Base-by-base conservation (phyloP, 1,140 invertebrate genomes). In the Drosophila baimaii region DNA sequence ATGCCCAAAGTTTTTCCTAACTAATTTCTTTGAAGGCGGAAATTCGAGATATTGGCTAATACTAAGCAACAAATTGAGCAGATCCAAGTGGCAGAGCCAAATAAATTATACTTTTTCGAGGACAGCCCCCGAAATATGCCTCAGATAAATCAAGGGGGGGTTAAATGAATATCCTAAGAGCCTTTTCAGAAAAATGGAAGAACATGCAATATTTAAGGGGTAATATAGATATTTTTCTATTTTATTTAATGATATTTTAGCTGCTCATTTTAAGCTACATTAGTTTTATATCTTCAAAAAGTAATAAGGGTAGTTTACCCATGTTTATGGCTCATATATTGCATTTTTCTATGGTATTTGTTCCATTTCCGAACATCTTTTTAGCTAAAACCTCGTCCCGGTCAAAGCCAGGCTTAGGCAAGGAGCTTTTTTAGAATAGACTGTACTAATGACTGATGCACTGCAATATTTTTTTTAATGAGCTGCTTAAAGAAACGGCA, bases 1-100 rank as follows among this genome's bases (percentile, higher is more conserved):
- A 81, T 82, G 79, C 79, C 55, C 61, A 81, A 82, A 82, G 62
- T 82, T 82, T 72, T 73, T 62, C 44, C 44, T 31, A 82, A 82
- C 79, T 82, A 82, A 82, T 82, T 82, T 81, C 79, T 74, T 68
- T 77, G 71, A 76, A 58, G 59, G 65, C 27, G 33, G 39, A 70
- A 29, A 44, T 58, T 54, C 63, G 62, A 54, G 29, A 63, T 59
- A 55, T 59, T 61, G 57, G 47, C 47, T 25, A 64, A 75, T 61
- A 71, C 64, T 25, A 59, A 23, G 55, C 78, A 47, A 71, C 78
- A 70, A 80, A 80, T 80, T 75, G 77, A 37, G 52, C 13, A 68
- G 55, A 31, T 51, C 19, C 39, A 77, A 61, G 33, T 54, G 46
- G 19, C 21, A 43, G 10, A 46, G 49, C 19, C 15, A 57, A 75